Evolutionary conservation across 2,888 invertebrate genomes (phyloP).

Genomic region (Tinea trinotella): DNA sequence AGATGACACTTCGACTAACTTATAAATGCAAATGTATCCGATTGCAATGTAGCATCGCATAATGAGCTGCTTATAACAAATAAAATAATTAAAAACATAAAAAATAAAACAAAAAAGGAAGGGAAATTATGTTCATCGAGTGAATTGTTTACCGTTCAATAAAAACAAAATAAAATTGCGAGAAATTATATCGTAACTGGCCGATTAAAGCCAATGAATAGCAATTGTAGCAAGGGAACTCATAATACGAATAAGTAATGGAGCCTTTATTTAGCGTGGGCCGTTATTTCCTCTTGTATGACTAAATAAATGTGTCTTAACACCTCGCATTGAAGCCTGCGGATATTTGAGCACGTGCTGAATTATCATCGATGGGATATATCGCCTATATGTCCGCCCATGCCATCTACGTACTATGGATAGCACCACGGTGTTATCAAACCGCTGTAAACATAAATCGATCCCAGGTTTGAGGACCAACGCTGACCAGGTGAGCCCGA

Average conservation of each 20-base stretch:
- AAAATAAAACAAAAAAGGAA: background rate
- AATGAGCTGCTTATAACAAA: too few relatives aligned
- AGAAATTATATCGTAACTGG: slow-evolving; percentile 9
- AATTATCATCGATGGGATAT: slow-evolving; percentile 8
- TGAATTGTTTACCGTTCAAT: slow-evolving; percentile 4
- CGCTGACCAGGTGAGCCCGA: slow-evolving; percentile 4
- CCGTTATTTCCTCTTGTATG: slow-evolving; percentile 29
- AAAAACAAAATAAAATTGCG: slow-evolving; percentile 2
- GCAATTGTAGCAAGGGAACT: slow-evolving; percentile 19
- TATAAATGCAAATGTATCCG: background rate
- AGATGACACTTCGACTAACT: background rate
- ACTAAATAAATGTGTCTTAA: slow-evolving; percentile 29
- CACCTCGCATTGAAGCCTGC: slow-evolving; percentile 21
- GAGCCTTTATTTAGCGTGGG: slow-evolving; percentile 25
- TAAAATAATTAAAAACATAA: background rate
- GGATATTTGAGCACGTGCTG: slow-evolving; percentile 25
- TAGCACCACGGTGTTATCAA: slow-evolving; percentile 34
- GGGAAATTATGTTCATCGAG: background rate
- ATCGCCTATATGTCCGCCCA: slow-evolving; percentile 8
- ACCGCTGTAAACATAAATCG: slow-evolving; percentile 49
- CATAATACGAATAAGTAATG: slow-evolving; percentile 23
- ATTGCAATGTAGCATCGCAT: too few relatives aligned
- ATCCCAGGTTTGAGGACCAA: background rate
- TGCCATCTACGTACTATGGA: background rate
- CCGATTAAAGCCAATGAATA: slow-evolving; percentile 22